Evolutionary conservation across 2,113 vertebrate species (phyloP).

Genomic region (Tyto alba): DNA sequence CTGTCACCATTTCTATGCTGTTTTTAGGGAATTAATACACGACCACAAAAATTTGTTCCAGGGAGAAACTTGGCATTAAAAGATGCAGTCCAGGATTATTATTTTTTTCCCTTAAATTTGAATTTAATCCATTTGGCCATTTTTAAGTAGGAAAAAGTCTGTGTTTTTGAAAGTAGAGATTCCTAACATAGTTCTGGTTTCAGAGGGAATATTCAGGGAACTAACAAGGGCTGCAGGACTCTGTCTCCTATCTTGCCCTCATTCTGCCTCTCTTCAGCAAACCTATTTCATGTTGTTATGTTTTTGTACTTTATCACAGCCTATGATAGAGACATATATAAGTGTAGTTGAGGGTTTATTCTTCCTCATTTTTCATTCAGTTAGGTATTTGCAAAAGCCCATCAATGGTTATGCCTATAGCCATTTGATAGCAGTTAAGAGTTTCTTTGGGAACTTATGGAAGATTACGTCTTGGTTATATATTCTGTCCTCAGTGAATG

Average conservation of each 20-base stretch:
- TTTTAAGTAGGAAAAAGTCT: background rate
- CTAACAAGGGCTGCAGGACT: background rate
- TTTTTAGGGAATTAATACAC: conserved; percentile 22
- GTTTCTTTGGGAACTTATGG: background rate
- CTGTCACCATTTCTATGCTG: conserved; percentile 44
- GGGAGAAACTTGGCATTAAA: conserved; percentile 46
- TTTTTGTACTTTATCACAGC: background rate
- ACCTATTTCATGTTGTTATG: background rate
- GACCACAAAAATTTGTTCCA: conserved; percentile 42
- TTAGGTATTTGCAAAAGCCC: background rate
- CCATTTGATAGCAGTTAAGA: background rate
- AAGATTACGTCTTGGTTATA: background rate
- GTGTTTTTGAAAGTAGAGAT: conserved; percentile 7
- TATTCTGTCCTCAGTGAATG: background rate
- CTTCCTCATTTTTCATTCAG: background rate
- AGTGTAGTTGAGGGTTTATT: background rate
- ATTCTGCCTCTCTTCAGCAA: background rate
- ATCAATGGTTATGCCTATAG: background rate
- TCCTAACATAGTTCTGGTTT: conserved; percentile 26
- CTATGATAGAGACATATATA: background rate
- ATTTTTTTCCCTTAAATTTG: background rate
- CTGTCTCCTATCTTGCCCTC: background rate
- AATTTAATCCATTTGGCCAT: background rate
- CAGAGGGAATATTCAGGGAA: background rate
- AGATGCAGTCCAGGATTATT: background rate